phyloP scores from a whole-genome alignment of 2,888 invertebrate genomes.

The Trachelus iudaicus region DNA sequence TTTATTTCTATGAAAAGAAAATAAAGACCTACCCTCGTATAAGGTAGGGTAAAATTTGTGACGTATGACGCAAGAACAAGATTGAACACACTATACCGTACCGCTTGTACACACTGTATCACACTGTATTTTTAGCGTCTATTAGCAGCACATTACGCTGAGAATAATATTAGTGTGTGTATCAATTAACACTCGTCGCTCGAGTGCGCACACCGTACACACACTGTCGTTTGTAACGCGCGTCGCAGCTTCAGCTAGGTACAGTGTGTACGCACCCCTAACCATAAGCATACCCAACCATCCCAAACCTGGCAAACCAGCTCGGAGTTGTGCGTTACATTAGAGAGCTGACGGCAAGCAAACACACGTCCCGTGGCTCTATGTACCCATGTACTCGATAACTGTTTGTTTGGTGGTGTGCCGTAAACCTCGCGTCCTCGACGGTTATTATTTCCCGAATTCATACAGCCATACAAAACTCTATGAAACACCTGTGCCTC shows the following conservation, averaged over 20 bases:
- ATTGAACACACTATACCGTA: not conserved
- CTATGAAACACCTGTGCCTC: constrained; percentile 28
- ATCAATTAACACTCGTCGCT: constrained; percentile 18
- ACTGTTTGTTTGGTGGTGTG: constrained; percentile 10
- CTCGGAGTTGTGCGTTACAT: constrained; percentile 12
- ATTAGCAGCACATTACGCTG: constrained; percentile 12
- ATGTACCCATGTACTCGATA: not conserved
- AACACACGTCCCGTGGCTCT: constrained; percentile 21
- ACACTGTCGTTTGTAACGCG: not conserved
- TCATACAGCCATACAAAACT: constrained; percentile 20
- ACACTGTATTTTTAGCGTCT: constrained; percentile 9
- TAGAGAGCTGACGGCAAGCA: constrained; percentile 25
- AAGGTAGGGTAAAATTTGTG: not conserved
- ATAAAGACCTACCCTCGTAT: not conserved
- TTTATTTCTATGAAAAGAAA: not conserved
- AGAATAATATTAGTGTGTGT: constrained; percentile 18
- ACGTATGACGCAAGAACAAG: not conserved
- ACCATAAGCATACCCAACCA: constrained; percentile 1
- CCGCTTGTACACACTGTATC: not conserved
- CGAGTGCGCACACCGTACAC: constrained; percentile 6
- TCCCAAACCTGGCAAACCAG: not conserved
- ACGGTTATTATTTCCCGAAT: constrained; percentile 43
- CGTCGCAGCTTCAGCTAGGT: not conserved
- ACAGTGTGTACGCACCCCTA: constrained; percentile 5
- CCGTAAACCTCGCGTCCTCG: constrained; percentile 34